Evolutionary conservation across 1,140 invertebrate genomes (phyloP).

Genomic region (Drosophila insularis): DNA sequence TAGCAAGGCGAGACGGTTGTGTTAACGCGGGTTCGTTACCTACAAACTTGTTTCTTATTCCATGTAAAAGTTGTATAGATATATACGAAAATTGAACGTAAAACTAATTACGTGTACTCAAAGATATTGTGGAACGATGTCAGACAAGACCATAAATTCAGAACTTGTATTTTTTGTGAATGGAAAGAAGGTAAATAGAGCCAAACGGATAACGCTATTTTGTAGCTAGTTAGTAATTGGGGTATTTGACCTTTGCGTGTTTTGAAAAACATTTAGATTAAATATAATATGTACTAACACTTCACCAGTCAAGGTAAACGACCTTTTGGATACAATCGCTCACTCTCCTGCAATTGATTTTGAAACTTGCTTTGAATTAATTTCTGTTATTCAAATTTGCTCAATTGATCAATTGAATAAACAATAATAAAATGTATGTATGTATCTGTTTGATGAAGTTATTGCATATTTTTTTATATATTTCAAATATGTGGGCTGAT

Average conservation of each 20-base stretch:
- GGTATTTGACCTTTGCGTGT: not conserved
- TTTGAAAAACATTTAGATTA: not conserved
- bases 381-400: not conserved
- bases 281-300: not conserved
- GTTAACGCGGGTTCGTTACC: constrained; percentile 25
- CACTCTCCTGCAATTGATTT: constrained; percentile 1
- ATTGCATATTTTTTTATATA: constrained; percentile 14
- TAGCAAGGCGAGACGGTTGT: constrained; percentile 60
- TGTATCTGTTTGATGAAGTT: constrained; percentile 12
- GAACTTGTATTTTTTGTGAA: constrained; percentile 84
- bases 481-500: constrained; percentile 37
- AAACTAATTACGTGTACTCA: constrained; percentile 4
- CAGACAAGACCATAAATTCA: constrained; percentile 43
- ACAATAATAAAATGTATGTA: not conserved
- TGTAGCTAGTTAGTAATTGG: not conserved
- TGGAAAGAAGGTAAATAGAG: constrained; percentile 82
- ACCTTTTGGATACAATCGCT: not conserved
- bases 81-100: constrained; percentile 21
- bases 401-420: constrained; percentile 35
- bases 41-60: constrained; percentile 32
- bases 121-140: constrained; percentile 44
- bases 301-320: not conserved
- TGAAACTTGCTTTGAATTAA: not conserved
- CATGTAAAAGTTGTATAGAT: constrained; percentile 11
- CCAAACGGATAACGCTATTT: too few species aligned